Evolutionary conservation across 1,140 invertebrate genomes (phyloP), one percentile per base, ranked within the genome.

Genomic region (Habropoda laboriosa): DNA sequence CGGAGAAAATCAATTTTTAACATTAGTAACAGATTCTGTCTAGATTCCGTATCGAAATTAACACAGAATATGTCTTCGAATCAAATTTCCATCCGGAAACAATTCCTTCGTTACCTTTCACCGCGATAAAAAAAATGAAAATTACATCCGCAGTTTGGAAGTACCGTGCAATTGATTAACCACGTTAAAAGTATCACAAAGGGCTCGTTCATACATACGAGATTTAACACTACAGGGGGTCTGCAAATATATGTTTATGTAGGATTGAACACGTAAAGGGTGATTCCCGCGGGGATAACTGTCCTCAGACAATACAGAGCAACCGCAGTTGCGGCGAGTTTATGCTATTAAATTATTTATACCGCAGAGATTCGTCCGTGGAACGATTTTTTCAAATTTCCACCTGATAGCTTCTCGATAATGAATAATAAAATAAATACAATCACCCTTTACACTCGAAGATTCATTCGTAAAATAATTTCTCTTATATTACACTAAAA

Each of bases 341-440:
- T 47, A 66, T 47, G 13, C 61, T 64, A 64, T 64, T 64, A 64
- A 45, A 66, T 66, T 66, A 66, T 66, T 66, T 66, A 47, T 27
- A 30, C 27, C 8, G 18, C 10, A 18, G 16, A 45, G 10, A 30
- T 30, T 45, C 27, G 18, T 24, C 21, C 12, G 35, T 3, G 35
- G 24, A 27, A 42, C 38, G 18, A 60, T 16, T 10, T 35, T 60
- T n/a, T 35, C 18, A 18, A n/a, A 60, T 60, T 35, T 35, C 18
- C 21, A n/a, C 5, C 8, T n/a, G 32, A 35, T 35, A 8, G 21
- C n/a, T n/a, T n/a, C n/a, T n/a, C n/a, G n/a, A 18, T 3, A 4
- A 4, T 35, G 0, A 3, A 16, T 6, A 12, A 16, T 7, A 0
- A 0, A 12, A 21, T 6, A 32, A 2, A 21, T 2, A 58, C 10